phyloP scores from a whole-genome alignment of 2,797 vertebrate genomes.

The Micrastur ruficollis region DNA sequence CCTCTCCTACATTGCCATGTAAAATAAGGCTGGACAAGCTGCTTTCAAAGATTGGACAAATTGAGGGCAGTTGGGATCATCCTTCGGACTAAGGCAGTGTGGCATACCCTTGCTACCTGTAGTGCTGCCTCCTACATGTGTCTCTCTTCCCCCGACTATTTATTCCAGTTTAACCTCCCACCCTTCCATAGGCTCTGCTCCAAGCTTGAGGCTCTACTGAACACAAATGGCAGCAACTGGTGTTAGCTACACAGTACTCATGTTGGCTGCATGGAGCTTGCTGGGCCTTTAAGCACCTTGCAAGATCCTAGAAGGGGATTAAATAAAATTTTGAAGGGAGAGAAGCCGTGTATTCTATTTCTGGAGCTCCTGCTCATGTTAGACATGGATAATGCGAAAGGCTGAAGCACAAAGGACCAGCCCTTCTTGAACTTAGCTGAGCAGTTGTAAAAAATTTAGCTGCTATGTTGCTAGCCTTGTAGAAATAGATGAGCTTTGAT shows the following conservation, averaged over 20 bases:
- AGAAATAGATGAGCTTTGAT: background rate
- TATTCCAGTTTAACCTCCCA: background rate
- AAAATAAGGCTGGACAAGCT: background rate
- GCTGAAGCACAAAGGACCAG: background rate
- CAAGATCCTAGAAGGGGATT: background rate
- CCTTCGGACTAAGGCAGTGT: background rate
- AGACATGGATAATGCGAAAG: background rate
- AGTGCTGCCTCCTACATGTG: background rate
- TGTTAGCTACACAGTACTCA: background rate
- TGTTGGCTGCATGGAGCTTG: background rate
- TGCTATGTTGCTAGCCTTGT: background rate
- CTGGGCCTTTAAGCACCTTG: background rate
- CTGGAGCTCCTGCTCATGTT: background rate
- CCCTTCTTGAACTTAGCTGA: background rate
- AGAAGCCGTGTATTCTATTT: background rate
- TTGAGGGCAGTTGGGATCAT: background rate
- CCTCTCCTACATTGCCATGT: background rate
- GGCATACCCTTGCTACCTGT: background rate
- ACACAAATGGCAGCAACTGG: background rate
- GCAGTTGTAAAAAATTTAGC: background rate
- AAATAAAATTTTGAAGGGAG: background rate
- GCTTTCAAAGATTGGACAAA: background rate
- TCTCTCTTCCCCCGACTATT: background rate
- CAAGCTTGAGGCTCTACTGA: background rate
- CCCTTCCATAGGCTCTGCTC: background rate